Evolutionary conservation across 2,797 vertebrate species (phyloP), one percentile per base, ranked within the genome.

Genomic region (Hippopotamyrus pictus): DNA sequence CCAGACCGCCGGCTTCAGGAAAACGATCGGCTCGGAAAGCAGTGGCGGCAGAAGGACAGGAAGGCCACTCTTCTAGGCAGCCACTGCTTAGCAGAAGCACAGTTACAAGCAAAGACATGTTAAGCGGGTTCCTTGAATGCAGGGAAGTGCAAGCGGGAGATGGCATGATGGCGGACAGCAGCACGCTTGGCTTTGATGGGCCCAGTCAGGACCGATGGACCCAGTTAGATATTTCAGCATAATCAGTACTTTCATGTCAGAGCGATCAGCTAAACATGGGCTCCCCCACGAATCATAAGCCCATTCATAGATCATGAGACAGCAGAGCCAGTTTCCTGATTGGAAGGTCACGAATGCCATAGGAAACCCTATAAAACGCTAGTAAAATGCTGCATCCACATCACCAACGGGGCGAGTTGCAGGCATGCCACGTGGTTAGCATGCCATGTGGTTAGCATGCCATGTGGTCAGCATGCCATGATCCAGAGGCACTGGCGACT

Each of bases 141-240:
- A 89, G 83, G 88, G 48, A 82, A 46, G 79, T 3, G n/a, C 44
- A 65, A 86, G 88, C 82, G 50, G 76, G 44, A 62, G 73, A 89
- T 89, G 88, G 53, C 22, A 84, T 62, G 82, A 33, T 33, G 17
- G 79, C 4, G 19, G 37, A 25, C 14, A 22, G 33, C 22, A 50
- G 76, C 88, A 89, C 37, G 7, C 12, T 25, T 22, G 48, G 44
- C 22, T 25, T 59, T 19, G 19, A 83, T 51, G 14, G 5, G 37
- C 19, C 69, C 73, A 54, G 41, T 22, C 29, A 87, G 19, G 83
- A 50, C 12, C 25, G 4, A 83, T 51, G 3, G 11, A 25, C 33
- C 73, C 73, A 54, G 17, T 22, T 17, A 65, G 37, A 33, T 11
- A 25, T 82, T 41, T 46, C 29, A 59, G n/a, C 46, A 85, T 85